phyloP scores from a whole-genome alignment of 2,113 vertebrate genomes.

The Phoenicopterus ruber region DNA sequence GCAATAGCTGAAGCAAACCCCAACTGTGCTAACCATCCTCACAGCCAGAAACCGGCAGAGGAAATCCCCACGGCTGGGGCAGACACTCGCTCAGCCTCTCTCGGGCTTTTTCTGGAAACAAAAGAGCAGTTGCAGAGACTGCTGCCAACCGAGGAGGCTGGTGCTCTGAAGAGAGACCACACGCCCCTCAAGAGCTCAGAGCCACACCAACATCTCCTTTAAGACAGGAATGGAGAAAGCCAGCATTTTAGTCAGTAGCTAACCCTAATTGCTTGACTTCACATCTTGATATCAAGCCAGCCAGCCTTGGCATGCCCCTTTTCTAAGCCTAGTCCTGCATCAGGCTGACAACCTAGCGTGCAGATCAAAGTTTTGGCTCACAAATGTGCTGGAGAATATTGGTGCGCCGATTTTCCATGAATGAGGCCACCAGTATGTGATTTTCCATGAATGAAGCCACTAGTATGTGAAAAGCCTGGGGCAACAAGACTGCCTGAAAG shows the following conservation, averaged over 20 bases:
- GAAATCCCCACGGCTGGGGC: background rate
- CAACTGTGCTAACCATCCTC: background rate
- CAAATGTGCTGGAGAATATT: background rate
- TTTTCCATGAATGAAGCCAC: conserved; percentile 22
- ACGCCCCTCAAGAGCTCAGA: background rate
- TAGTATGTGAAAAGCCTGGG: background rate
- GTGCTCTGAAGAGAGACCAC: background rate
- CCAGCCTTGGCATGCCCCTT: background rate
- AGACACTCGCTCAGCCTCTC: background rate
- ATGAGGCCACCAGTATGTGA: background rate
- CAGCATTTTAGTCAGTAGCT: background rate
- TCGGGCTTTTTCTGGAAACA: background rate
- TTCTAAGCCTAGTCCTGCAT: background rate
- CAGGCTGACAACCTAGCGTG: background rate
- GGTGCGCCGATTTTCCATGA: conserved; percentile 1
- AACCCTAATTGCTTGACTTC: background rate
- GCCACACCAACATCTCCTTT: background rate
- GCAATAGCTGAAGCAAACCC: background rate
- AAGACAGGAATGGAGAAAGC: background rate
- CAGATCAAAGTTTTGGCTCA: conserved; percentile 9
- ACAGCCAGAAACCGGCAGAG: background rate
- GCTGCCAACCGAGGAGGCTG: background rate
- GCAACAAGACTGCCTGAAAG: background rate
- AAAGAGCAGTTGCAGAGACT: background rate
- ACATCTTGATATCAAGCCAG: background rate